Conservation (phyloP, 2,113 vertebrate species). For the Halcyon senegalensis region DNA sequence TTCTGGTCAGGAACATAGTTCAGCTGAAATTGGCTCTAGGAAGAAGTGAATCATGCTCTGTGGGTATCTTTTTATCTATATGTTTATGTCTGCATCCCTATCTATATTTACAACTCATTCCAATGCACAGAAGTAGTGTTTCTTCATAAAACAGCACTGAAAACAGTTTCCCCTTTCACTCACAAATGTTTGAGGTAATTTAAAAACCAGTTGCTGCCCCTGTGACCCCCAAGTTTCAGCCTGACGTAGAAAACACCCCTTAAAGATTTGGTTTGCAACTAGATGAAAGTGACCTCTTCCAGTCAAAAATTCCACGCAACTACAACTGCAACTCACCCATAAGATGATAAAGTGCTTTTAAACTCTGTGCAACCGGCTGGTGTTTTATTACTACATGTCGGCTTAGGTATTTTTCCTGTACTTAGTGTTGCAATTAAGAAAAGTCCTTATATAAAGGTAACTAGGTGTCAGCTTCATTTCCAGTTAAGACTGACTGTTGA, state of each 20-base stretch:
- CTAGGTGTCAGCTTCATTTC: not conserved
- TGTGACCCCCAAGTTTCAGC: not conserved
- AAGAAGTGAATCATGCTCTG: not conserved
- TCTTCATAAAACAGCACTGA: not conserved
- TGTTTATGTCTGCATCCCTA: not conserved
- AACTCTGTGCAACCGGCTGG: not conserved
- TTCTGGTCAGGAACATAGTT: not conserved
- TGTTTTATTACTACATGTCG: not conserved
- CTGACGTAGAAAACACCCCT: not conserved
- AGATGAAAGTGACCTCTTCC: not conserved
- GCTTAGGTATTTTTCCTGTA: not conserved
- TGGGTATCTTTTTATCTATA: not conserved
- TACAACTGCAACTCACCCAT: not conserved
- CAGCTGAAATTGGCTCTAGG: not conserved
- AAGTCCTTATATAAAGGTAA: not conserved
- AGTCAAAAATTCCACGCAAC: not conserved
- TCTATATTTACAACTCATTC: not conserved
- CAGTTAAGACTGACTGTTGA: conserved; percentile 8
- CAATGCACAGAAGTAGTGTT: not conserved
- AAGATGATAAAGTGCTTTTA: not conserved
- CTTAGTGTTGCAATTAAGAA: conserved; percentile 35
- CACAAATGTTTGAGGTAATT: not conserved
- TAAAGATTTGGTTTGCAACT: not conserved
- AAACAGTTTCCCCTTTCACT: not conserved
- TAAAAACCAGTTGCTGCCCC: not conserved